Evolutionary conservation across 1,140 invertebrate species (phyloP), one percentile per base, ranked within the genome.

Genomic region (Drosophila virilis): DNA sequence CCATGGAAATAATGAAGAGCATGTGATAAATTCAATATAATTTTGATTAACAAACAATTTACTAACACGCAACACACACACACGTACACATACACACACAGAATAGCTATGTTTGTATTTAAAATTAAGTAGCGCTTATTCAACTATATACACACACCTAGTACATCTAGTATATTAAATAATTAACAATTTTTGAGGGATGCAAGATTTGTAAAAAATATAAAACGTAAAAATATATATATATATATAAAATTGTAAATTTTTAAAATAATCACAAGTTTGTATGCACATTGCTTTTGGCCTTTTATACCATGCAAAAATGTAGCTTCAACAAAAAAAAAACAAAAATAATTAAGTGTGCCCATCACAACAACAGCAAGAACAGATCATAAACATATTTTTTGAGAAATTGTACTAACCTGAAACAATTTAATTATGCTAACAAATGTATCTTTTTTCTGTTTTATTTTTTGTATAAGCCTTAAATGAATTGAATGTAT

Each of bases 11-110:
- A 81, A 82, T 69, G 77, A 88, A 86, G 66, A 83, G 84, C 84
- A 90, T 89, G 84, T 89, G 84, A 89, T 89, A 89, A 90, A 89
- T 89, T 89, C 71, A 78, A 89, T 88, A 88, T 89, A 88, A 89
- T 88, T 88, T 71, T 88, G 77, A 80, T 89, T 88, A 88, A 89
- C 77, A 80, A 76, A 46, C 62, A 67, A 82, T 68, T 64, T 88
- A 88, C 83, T 88, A 88, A 88, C 83, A 86, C 70, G 62, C 35
- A 43, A 55, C 60, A 72, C 22, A 46, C 40, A 61, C 35, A 70
- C 45, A 69, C 12, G 64, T 38, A 74, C 37, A 71, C 33, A 66
- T 22, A 42, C 15, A 65, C 33, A 58, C 12, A 43, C 22, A 32
- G 8, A 51, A 52, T 12, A 43, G 35, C 42, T 58, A 37, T 50